Base-by-base conservation (phyloP, 2,113 vertebrate species). In the Casuarius casuarius region DNA sequence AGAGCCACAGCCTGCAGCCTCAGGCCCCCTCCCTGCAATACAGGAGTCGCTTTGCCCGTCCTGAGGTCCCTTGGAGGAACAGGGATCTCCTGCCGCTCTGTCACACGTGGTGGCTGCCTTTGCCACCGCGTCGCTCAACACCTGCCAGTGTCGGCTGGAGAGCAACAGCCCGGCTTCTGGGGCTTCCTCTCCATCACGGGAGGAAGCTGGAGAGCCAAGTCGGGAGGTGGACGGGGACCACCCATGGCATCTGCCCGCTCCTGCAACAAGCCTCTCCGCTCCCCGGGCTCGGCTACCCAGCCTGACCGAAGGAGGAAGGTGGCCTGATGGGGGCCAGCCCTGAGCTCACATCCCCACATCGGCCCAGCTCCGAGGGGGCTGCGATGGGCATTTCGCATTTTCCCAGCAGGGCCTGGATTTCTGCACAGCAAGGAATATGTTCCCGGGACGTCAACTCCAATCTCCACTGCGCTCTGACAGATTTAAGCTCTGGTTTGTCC, bases 401-500 rank as follows among this genome's bases (percentile, higher is more conserved):
- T 97, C 98, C 97, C 98, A 97, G 95, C 97, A 95, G 98, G 97
- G 94, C 93, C 90, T 97, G 96, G 98, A 97, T 97, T 97, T 96
- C 95, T 97, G 97, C 98, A 97, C 97, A 96, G 97, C 96, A 95
- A 97, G 97, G 97, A 98, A 97, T 97, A 95, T 92, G 97, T 97
- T 98, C 97, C 98, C 77, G 95, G 97, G 97, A 98, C 92, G 97
- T 98, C 98, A 98, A 89, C 91, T 98, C 97, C 97, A 97, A 98
- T 98, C 98, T 98, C 94, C 91, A 84, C 95, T 35, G 90, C 1
- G 88, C 98, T 97, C 97, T 98, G 98, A 98, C 98, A 97, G 98
- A 98, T 99, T 99, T 99, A 99, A 99, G 98, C 98, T 98, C 97
- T 97, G 98, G 98, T 98, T 98, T 99, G 99, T 99, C 98, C 96